Evolutionary conservation across 1,140 invertebrate genomes (phyloP).

Genomic region (Monomorium pharaonis): DNA sequence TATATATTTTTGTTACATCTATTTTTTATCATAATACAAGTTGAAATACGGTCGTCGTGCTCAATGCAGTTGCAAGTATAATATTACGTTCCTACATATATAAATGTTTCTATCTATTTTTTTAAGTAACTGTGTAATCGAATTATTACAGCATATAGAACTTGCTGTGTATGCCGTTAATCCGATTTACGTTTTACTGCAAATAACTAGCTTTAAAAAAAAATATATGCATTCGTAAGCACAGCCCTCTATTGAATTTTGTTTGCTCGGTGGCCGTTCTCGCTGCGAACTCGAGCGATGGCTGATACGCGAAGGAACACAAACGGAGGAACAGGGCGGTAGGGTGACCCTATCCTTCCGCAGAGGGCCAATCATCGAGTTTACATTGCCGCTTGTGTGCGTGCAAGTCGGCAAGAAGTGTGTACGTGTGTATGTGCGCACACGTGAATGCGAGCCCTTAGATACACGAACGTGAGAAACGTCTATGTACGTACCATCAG

Average conservation of each 20-base stretch:
- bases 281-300: constrained; percentile 13
- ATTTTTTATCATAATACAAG: neutral
- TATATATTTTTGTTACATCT: neutral
- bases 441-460: neutral
- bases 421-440: neutral
- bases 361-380: constrained; percentile 68
- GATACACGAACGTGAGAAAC: constrained; percentile 24
- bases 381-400: constrained; percentile 56
- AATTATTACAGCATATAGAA: neutral
- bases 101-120: neutral
- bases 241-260: constrained; percentile 5
- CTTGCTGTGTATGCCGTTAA: neutral
- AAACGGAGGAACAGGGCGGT: constrained; percentile 24
- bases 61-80: neutral
- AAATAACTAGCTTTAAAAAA: neutral
- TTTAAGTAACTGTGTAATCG: neutral
- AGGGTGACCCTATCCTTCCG: constrained; percentile 53
- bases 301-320: constrained; percentile 39
- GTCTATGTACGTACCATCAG: constrained; percentile 14
- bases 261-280: neutral
- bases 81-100: neutral
- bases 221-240: neutral
- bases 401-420: constrained; percentile 16
- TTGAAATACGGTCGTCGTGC: neutral
- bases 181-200: neutral